Evolutionary conservation across 2,888 invertebrate species (phyloP).

Genomic region (Acleris laterana): DNA sequence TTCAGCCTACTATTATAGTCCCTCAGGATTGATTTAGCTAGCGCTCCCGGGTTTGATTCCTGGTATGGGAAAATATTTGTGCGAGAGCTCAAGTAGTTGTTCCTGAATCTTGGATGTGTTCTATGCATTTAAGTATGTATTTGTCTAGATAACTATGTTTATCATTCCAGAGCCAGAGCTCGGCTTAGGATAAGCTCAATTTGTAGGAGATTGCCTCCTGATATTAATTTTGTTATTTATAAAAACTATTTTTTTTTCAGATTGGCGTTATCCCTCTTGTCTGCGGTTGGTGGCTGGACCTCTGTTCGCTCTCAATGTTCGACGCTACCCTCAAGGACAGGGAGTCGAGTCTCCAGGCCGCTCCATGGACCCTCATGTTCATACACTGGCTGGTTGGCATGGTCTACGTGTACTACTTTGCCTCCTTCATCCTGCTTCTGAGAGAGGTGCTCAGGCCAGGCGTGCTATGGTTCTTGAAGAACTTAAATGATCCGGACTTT

Average conservation of each 20-base stretch:
- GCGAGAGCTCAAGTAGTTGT: no score
- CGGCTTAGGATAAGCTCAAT: no score
- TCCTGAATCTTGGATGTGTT: no score
- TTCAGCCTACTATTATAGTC: no score
- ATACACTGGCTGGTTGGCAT: slow-evolving; percentile 99
- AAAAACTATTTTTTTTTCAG: slow-evolving; percentile 48
- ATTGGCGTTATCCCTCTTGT: slow-evolving; percentile 98
- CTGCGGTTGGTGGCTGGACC: slow-evolving; percentile 99
- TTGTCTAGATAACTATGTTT: no score
- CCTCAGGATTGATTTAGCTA: no score
- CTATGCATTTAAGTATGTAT: no score
- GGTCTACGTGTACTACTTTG: slow-evolving; percentile 99
- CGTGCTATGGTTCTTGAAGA: slow-evolving; percentile 98
- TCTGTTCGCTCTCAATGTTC: slow-evolving; percentile 97
- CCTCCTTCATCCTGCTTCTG: slow-evolving; percentile 96
- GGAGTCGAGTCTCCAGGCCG: slow-evolving; percentile 93
- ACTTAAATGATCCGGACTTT: slow-evolving; percentile 99
- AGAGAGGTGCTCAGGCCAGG: slow-evolving; percentile 98
- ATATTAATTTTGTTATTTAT: no score
- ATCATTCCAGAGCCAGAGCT: no score
- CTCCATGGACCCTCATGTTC: slow-evolving; percentile 98
- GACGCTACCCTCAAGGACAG: slow-evolving; percentile 95
- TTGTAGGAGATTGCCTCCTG: no score
- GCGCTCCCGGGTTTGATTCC: no score
- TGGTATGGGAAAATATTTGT: no score